Conservation (phyloP, 2,113 vertebrate genomes). For the Notarius quadriscutis region DNA sequence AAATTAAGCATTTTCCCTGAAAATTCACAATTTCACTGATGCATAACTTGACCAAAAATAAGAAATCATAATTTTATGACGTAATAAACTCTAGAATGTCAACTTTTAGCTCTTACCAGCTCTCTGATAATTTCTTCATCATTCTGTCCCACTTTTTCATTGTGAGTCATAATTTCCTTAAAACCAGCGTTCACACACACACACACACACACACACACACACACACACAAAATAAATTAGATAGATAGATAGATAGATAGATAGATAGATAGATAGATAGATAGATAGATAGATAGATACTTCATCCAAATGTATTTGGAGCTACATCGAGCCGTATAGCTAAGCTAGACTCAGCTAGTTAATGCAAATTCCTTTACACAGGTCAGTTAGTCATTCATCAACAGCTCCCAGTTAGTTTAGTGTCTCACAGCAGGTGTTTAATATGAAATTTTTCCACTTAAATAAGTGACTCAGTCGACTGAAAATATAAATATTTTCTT, state of each 20-base stretch:
- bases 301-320: background rate
- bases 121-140: conserved; percentile 80
- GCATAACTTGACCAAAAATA: background rate
- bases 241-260: too few species aligned
- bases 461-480: background rate
- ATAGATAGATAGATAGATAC: too few species aligned
- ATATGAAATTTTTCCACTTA: background rate
- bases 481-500: background rate
- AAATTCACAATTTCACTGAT: background rate
- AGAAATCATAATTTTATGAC: too few species aligned
- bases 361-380: conserved; percentile 35
- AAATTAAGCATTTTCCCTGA: background rate
- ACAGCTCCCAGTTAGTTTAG: too few species aligned
- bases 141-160: conserved; percentile 62
- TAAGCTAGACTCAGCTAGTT: background rate
- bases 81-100: background rate
- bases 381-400: background rate
- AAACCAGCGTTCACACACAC: background rate
- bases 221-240: too few species aligned
- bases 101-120: conserved; percentile 68
- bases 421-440: background rate
- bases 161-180: conserved; percentile 68
- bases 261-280: too few species aligned
- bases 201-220: too few species aligned
- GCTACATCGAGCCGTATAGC: background rate